A percentile compares a stretch with the other conserved stretches of the same genome.
Conservation (phyloP, 64 coral and sea anemone species). For the Actinia tenebrosa region DNA sequence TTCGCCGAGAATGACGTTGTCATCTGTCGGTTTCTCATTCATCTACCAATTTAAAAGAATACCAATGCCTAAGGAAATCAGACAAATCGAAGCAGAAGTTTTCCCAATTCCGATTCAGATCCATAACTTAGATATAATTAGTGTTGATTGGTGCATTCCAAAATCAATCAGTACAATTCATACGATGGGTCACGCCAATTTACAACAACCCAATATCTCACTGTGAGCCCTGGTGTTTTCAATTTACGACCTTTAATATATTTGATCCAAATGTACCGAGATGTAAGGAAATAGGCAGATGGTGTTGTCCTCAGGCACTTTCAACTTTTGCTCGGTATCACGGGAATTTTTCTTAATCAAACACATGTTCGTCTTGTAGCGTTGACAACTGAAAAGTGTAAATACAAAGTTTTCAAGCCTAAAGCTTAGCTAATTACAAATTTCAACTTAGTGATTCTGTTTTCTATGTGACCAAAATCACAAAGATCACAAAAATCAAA, state of each 20-base stretch:
- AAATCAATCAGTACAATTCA: neutral
- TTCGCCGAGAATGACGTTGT: neutral
- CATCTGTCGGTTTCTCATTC: neutral
- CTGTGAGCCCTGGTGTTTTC: neutral
- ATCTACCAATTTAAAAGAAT: neutral
- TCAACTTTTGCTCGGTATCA: neutral
- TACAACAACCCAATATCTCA: neutral
- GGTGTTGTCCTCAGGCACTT: neutral
- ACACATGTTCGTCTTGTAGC: neutral
- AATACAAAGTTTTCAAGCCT: neutral
- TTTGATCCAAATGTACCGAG: neutral
- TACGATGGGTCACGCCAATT: neutral
- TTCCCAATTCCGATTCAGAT: neutral
- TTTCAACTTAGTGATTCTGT: too few relatives aligned
- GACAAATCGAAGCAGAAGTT: neutral
- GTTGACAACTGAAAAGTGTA: neutral
- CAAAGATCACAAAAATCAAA: too few relatives aligned
- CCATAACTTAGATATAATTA: neutral
- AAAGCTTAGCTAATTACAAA: too few relatives aligned
- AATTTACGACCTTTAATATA: neutral
- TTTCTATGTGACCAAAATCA: too few relatives aligned
- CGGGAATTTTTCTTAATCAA: neutral
- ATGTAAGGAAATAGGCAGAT: neutral
- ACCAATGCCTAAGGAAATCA: neutral
- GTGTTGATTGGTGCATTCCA: neutral